These are phyloP conservation scores for Alethe castanea DNA, from an alignment of 2,113 vertebrate species.

Conservation along the genomic window DNA sequence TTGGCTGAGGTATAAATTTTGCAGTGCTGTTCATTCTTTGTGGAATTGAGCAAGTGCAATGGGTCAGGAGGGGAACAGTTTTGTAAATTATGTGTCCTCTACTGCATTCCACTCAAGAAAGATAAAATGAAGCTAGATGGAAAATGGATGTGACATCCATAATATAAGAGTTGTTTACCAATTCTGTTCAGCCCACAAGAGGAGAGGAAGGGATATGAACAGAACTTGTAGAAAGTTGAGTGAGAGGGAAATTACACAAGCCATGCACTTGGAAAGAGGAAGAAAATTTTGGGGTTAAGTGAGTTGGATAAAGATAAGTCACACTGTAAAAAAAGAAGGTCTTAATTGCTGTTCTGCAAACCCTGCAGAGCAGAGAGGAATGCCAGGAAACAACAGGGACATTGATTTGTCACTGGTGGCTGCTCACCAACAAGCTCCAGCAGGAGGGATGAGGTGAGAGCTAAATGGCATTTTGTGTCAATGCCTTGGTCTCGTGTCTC, in stretches of 20 bases:
- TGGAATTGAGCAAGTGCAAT: constrained; percentile 18
- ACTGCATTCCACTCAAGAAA: constrained; percentile 50
- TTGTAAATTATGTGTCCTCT: constrained; percentile 44
- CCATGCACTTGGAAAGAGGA: neutral
- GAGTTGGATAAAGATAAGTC: neutral
- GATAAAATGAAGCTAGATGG: constrained; percentile 56
- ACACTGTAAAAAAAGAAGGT: neutral
- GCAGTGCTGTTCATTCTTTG: constrained; percentile 11
- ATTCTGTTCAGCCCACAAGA: neutral
- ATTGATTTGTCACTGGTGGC: neutral
- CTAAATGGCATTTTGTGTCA: neutral
- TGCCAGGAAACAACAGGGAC: constrained; percentile 7
- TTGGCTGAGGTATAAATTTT: neutral
- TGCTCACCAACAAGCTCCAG: neutral
- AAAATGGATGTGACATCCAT: constrained; percentile 65
- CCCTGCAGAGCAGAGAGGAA: constrained; percentile 6
- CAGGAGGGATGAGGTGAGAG: neutral
- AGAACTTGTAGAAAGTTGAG: neutral
- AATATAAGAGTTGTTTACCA: constrained; percentile 37
- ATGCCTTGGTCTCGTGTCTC: neutral
- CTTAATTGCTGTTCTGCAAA: constrained; percentile 28
- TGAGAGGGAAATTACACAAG: constrained; percentile 10
- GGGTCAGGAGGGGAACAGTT: constrained; percentile 51
- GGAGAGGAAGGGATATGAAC: neutral
- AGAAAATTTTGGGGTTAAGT: neutral